Percentiles rank a stretch among this genome's conserved stretches.
Conservation (phyloP, 2,797 vertebrate species). For the Garrulus glandarius region DNA sequence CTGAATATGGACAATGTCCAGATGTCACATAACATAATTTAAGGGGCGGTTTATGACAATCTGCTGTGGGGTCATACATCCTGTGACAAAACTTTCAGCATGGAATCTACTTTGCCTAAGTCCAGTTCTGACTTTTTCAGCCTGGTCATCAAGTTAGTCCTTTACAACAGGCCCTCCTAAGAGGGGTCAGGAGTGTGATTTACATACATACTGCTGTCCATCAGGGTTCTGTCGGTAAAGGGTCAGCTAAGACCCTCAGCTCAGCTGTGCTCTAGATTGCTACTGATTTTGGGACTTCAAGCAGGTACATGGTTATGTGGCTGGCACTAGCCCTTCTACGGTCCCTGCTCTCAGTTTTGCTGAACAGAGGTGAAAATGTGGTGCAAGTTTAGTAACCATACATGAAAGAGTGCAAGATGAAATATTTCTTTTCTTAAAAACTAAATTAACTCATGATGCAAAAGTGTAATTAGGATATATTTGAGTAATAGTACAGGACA, state of each 20-base stretch:
- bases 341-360: background rate
- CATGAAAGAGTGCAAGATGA: background rate
- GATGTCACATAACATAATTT: background rate
- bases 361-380: background rate
- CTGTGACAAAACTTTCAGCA: background rate
- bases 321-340: background rate
- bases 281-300: background rate
- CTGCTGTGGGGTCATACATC: background rate
- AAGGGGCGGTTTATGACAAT: background rate
- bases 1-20: background rate
- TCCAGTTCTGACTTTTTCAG: background rate
- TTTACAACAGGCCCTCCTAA: background rate
- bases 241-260: background rate
- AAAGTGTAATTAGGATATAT: background rate
- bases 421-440: background rate
- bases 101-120: background rate
- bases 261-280: background rate
- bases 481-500: background rate
- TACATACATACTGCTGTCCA: background rate
- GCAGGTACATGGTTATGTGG: background rate
- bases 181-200: background rate
- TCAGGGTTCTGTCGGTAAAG: background rate
- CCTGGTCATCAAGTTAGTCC: background rate
- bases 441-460: background rate
- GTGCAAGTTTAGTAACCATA: background rate